These are phyloP conservation scores for Drosophila setosimentum DNA, from an alignment of 2,888 invertebrate genomes.

Conservation along the genomic window DNA sequence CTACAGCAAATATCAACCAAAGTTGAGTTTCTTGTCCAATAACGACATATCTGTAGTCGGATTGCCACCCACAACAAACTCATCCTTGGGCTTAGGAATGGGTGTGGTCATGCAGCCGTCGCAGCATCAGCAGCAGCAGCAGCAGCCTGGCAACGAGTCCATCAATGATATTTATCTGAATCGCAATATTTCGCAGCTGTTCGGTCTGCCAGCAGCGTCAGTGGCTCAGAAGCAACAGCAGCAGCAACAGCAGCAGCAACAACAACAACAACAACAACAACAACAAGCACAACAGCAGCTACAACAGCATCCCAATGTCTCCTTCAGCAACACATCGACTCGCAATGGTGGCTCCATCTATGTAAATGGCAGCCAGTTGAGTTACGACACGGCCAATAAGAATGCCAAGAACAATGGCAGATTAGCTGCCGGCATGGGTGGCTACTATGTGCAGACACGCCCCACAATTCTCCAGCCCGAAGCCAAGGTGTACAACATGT, in stretches of 20 bases:
- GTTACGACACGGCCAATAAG: slow-evolving; percentile 80
- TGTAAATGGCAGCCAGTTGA: slow-evolving; percentile 68
- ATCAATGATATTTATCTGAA: slow-evolving; percentile 84
- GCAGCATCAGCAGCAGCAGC: slow-evolving; percentile 39
- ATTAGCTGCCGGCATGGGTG: slow-evolving; percentile 51
- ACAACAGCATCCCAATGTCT: slow-evolving; percentile 79
- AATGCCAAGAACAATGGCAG: slow-evolving; percentile 81
- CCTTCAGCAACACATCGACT: slow-evolving; percentile 69
- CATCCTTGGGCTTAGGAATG: slow-evolving; percentile 51
- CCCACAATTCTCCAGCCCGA: slow-evolving; percentile 65
- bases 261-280: slow-evolving; percentile 2
- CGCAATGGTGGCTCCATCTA: slow-evolving; percentile 69
- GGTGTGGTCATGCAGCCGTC: slow-evolving; percentile 46
- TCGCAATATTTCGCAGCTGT: slow-evolving; percentile 82
- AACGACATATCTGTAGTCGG: slow-evolving; percentile 62
- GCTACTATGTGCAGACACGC: slow-evolving; percentile 79
- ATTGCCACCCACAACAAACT: slow-evolving; percentile 23
- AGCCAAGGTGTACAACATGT: slow-evolving; percentile 83
- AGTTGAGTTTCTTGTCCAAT: slow-evolving; percentile 77
- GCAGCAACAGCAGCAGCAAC: slow-evolving; percentile 20
- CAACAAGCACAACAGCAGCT: slow-evolving; percentile 36
- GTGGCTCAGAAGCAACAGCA: slow-evolving; percentile 14
- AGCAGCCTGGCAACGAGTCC: slow-evolving; percentile 70
- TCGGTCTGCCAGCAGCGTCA: slow-evolving; percentile 65
- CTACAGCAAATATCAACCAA: slow-evolving; percentile 69